Conservation (phyloP, 2,888 invertebrate genomes). For the Homarus gammarus region DNA sequence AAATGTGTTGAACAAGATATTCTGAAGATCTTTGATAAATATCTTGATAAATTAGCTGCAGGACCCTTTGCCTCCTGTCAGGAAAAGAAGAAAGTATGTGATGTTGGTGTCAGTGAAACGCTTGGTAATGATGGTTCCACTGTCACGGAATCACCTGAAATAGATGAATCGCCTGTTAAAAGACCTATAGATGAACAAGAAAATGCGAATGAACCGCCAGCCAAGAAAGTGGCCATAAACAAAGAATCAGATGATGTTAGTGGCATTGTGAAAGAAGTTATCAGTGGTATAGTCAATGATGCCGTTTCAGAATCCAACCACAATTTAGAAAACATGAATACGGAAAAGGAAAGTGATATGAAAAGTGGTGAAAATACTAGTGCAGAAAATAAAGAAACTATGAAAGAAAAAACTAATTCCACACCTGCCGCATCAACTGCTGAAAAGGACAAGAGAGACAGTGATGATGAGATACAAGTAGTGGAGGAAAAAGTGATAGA, state of each 20-base stretch:
- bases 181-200: slow-evolving; percentile 23
- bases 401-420: neutral
- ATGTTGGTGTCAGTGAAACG: neutral
- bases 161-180: slow-evolving; percentile 3
- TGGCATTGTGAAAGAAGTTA: slow-evolving; percentile 27
- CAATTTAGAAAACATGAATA: neutral
- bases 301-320: slow-evolving; percentile 8
- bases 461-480: slow-evolving; percentile 63
- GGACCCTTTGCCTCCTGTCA: slow-evolving; percentile 79
- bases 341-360: neutral
- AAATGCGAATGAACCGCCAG: slow-evolving; percentile 3
- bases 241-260: neutral
- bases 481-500: slow-evolving; percentile 79
- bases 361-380: slow-evolving; percentile 5
- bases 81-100: slow-evolving; percentile 76
- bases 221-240: slow-evolving; percentile 1
- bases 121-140: neutral
- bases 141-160: neutral
- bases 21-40: slow-evolving; percentile 65
- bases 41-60: slow-evolving; percentile 72
- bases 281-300: slow-evolving; percentile 21
- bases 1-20: slow-evolving; percentile 54
- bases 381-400: slow-evolving; percentile 75
- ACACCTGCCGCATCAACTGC: neutral
- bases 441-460: slow-evolving; percentile 64